Conservation (phyloP, 2,113 vertebrate species). For the Progne subis region DNA sequence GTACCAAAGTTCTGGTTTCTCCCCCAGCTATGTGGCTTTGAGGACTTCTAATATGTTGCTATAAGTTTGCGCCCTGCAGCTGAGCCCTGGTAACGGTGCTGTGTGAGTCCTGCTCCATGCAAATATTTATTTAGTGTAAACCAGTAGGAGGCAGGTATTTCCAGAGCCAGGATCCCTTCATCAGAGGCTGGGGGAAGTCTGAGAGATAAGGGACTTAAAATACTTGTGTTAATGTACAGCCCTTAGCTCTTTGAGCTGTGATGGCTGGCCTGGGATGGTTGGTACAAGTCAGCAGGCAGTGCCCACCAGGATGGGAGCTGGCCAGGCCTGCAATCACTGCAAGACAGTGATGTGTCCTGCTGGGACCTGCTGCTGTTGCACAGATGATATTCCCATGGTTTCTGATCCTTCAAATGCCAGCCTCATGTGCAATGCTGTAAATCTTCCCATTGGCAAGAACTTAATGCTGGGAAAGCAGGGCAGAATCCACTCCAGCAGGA, state of each 20-base stretch:
- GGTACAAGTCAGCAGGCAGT: background rate
- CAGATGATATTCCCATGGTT: background rate
- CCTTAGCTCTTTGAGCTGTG: background rate
- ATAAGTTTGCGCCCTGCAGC: background rate
- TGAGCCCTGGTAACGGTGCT: background rate
- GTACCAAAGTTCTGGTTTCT: background rate
- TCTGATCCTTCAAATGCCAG: background rate
- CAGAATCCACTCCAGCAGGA: background rate
- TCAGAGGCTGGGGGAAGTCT: background rate
- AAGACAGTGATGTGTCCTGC: background rate
- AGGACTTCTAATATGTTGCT: background rate
- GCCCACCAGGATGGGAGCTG: background rate
- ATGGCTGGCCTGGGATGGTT: background rate
- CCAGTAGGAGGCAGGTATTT: background rate
- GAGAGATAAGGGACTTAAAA: background rate
- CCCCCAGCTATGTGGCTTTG: background rate
- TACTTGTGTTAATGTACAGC: background rate
- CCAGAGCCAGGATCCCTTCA: background rate
- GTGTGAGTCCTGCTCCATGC: background rate
- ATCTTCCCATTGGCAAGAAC: background rate
- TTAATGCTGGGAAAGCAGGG: background rate
- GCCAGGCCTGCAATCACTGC: background rate
- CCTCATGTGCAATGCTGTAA: background rate
- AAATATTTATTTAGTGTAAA: background rate
- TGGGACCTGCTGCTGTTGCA: background rate